Evolutionary conservation across 1,140 invertebrate genomes (phyloP), one percentile per base, ranked within the genome.

Genomic region (Drosophila suzukii): DNA sequence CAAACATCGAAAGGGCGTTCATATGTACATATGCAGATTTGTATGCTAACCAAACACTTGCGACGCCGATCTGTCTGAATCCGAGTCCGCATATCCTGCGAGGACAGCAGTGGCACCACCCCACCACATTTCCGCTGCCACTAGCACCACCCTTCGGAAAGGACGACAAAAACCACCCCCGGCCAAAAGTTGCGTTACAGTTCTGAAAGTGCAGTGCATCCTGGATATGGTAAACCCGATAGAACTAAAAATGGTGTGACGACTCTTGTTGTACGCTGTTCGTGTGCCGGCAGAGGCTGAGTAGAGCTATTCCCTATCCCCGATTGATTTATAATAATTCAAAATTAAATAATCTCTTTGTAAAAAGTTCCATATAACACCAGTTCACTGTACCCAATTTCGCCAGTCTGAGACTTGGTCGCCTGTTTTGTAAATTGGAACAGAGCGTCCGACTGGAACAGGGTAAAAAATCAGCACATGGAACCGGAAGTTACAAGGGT

Each of bases 401-500:
- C 43, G 73, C 66, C 39, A 78, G 41, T 32, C 36, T 11, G 17
- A 24, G 44, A 60, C 59, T 63, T 30, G 30, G 43, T 43, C 27
- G 17, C 5, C 17, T 32, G 47, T 43, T 41, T 47, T 53, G 71
- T 79, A 89, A 88, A 89, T 71, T 88, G 67, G 84, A 84, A 89
- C 79, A 77, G 67, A 58, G 68, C 60, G 49, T 46, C 59, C 30
- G 46, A 46, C 51, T 41, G 61, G 47, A 65, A 66, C 55, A 56
- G 72, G 55, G 61, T 46, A 54, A 58, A 68, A 86, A 88, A 86
- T 86, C 83, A 83, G 84, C 83, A 83, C 83, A 88, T 83, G 66
- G 63, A 78, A 85, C 79, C 88, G 83, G 83, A 86, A 83, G 72
- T 58, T 38, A 41, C 38, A 68, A 53, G 54, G 36, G 27, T 30